These are phyloP conservation scores for Peucedramus taeniatus DNA, from an alignment of 2,113 vertebrate genomes.

Conservation along the genomic window DNA sequence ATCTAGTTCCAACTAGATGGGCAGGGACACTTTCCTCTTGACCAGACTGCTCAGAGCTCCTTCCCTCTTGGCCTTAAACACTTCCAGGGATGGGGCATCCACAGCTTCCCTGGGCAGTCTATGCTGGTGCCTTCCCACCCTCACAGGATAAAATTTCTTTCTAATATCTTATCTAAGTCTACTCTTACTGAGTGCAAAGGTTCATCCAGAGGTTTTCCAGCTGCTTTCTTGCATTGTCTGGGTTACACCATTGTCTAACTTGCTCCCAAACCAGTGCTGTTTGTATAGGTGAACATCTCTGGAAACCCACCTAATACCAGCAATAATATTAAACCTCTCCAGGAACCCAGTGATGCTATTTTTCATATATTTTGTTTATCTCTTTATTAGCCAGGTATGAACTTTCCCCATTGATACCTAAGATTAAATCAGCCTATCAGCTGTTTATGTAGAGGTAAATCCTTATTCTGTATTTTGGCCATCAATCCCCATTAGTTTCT, in stretches of 20 bases:
- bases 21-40: neutral
- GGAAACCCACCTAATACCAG: neutral
- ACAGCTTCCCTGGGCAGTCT: neutral
- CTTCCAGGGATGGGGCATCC: neutral
- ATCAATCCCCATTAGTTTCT: slow-evolving; percentile 55
- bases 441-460: slow-evolving; percentile 17
- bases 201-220: neutral
- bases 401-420: neutral
- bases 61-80: neutral
- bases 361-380: neutral
- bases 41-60: neutral
- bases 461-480: slow-evolving; percentile 12
- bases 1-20: neutral
- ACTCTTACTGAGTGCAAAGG: neutral
- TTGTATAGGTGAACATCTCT: neutral
- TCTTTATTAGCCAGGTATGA: neutral
- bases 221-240: neutral
- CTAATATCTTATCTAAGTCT: neutral
- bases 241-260: neutral
- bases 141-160: neutral
- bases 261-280: neutral
- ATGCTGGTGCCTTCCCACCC: neutral
- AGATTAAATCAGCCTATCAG: neutral
- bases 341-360: neutral
- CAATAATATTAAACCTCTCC: neutral